Base-by-base conservation (phyloP, 2,888 invertebrate species). In the Limnephilus marmoratus region DNA sequence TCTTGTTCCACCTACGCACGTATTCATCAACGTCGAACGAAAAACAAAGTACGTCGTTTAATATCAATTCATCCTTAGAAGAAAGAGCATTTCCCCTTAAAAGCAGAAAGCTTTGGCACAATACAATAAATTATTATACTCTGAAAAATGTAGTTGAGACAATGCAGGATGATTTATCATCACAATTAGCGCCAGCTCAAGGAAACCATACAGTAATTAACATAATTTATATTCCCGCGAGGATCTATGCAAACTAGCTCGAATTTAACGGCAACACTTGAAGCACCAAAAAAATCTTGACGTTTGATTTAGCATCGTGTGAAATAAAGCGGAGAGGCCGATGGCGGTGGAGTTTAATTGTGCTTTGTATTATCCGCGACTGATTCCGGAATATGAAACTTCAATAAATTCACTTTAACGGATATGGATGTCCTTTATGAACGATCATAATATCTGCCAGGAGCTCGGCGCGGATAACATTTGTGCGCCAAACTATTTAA, bases 141-240 rank as follows among this genome's bases (percentile, higher is more conserved):
- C 85, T 37, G n/a, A 41, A 85, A 85, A 85, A 85, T 85, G n/a
- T 85, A 37, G 37, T n/a, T n/a, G 41, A 85, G 85, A 85, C 85
- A 85, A 85, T 41, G 85, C 85, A n/a, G 41, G n/a, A 85, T 85
- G n/a, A 85, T 85, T 85, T 85, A 85, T 85, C 45, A 85, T 41
- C 85, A 41, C 41, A 85, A 85, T 85, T 85, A 85, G 85, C 85
- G 85, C 85, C 85, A 37, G 41, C 45, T 85, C 85, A 85, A 85
- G 45, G 34, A 41, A 85, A 41, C 41, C 85, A 85, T 85, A 85
- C 34, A 85, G 53, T 68, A 68, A 68, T 68, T 68, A 68, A 85
- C 37, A 85, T 45, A 13, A 85, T 85, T 85, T 41, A 85, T 85
- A 85, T 41, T 45, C n/a, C 41, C 41, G 41, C 85, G 45, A 85